Evolutionary conservation across 2,888 invertebrate genomes (phyloP).

Genomic region (Augiades crinisus): DNA sequence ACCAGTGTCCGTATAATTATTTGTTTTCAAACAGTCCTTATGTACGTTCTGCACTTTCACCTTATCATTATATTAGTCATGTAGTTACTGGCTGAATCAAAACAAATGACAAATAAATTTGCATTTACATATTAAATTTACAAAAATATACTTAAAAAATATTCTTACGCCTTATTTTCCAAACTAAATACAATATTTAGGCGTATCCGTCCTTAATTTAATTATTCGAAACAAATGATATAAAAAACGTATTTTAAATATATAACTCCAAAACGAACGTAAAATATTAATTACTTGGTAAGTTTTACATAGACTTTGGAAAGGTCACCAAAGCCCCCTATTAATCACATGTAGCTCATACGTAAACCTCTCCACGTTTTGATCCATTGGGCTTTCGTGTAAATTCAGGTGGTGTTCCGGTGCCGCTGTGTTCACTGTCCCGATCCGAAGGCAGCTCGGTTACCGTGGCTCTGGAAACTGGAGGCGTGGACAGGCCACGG

Average conservation of each 20-base stretch:
- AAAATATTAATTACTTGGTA: not conserved
- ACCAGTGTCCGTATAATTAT: not conserved
- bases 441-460: conserved; percentile 54
- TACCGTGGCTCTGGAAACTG: conserved; percentile 44
- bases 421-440: conserved; percentile 57
- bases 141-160: not conserved
- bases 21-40: not conserved
- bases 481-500: conserved; percentile 41
- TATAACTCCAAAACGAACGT: not conserved
- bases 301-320: conserved; percentile 1
- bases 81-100: no score
- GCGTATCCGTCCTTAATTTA: not conserved
- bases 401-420: conserved; percentile 52
- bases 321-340: not conserved
- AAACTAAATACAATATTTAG: not conserved
- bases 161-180: not conserved
- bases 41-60: no score
- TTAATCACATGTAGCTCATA: conserved; percentile 39
- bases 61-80: no score
- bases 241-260: not conserved
- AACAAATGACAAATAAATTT: not conserved
- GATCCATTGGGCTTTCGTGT: conserved; percentile 55
- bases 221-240: not conserved
- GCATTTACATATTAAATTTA: not conserved
- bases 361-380: conserved; percentile 72